Evolutionary conservation across 2,888 invertebrate genomes (phyloP).

Genomic region (Yponomeuta evonymella): DNA sequence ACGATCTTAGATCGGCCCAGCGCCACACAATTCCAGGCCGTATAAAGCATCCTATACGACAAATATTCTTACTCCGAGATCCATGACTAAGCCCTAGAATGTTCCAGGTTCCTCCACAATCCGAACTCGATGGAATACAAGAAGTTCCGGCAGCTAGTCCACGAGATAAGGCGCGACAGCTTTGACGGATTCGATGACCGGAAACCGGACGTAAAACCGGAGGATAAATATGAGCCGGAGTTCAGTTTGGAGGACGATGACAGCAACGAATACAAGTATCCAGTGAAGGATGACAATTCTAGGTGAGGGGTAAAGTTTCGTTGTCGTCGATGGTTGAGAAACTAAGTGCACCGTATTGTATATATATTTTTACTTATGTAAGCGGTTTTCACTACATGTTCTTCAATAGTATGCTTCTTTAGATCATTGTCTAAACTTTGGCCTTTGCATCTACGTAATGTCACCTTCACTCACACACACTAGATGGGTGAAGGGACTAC

Average conservation of each 20-base stretch:
- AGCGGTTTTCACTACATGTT: too few species aligned
- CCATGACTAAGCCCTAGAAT: conserved; percentile 22
- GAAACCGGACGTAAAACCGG: conserved; percentile 58
- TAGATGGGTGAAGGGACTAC: too few species aligned
- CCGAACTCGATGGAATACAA: conserved; percentile 64
- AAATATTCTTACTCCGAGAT: not conserved
- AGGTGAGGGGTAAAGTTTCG: conserved; percentile 22
- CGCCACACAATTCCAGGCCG: not conserved
- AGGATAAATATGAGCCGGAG: conserved; percentile 72
- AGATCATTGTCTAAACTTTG: too few species aligned
- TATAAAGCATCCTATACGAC: conserved; percentile 7
- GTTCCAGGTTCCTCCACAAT: conserved; percentile 70
- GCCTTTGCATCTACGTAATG: too few species aligned
- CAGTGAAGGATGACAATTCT: conserved; percentile 54
- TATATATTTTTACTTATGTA: too few species aligned
- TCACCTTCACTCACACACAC: too few species aligned
- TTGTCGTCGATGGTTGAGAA: not conserved
- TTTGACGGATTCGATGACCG: conserved; percentile 28
- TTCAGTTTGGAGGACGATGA: conserved; percentile 69
- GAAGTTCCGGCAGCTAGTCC: conserved; percentile 61
- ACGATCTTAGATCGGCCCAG: not conserved
- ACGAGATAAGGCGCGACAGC: conserved; percentile 41
- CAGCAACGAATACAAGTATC: conserved; percentile 51
- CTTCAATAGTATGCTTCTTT: too few species aligned
- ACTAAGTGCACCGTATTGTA: not conserved